Evolutionary conservation across 2,797 vertebrate species (phyloP).

Genomic region (Clarias pachynema): DNA sequence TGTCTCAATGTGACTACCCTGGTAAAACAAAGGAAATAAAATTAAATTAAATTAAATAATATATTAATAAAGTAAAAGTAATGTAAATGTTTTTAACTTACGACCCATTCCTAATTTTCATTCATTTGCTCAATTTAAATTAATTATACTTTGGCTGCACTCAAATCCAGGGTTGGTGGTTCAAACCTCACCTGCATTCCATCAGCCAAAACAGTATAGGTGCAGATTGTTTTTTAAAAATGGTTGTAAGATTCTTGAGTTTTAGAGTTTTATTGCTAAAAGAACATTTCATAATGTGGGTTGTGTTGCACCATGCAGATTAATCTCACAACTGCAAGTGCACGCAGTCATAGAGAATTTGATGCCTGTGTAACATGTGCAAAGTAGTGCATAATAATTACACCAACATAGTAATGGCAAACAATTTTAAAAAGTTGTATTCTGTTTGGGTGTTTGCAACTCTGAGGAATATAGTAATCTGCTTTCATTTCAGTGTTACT

Average conservation of each 20-base stretch:
- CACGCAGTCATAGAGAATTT: not conserved
- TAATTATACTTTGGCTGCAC: not conserved
- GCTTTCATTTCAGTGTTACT: not conserved
- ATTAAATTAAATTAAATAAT: not conserved
- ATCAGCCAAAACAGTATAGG: too few species aligned
- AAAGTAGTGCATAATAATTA: not conserved
- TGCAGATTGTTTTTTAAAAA: too few species aligned
- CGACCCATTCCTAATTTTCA: not conserved
- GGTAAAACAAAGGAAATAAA: too few species aligned
- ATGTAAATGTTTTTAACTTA: not conserved
- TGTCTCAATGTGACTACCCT: too few species aligned
- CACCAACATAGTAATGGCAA: not conserved
- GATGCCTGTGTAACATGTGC: not conserved
- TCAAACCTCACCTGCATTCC: too few species aligned
- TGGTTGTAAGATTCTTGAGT: not conserved
- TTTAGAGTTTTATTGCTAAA: not conserved
- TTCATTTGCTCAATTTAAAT: not conserved
- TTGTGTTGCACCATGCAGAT: not conserved
- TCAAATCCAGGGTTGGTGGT: too few species aligned
- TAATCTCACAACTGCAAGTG: not conserved
- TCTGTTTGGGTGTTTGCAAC: not conserved
- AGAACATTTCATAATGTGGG: not conserved
- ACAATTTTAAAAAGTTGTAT: not conserved
- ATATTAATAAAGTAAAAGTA: not conserved
- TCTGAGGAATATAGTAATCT: not conserved